Base-by-base conservation (phyloP, 1,140 invertebrate genomes). In the Sarcophaga peregrina region DNA sequence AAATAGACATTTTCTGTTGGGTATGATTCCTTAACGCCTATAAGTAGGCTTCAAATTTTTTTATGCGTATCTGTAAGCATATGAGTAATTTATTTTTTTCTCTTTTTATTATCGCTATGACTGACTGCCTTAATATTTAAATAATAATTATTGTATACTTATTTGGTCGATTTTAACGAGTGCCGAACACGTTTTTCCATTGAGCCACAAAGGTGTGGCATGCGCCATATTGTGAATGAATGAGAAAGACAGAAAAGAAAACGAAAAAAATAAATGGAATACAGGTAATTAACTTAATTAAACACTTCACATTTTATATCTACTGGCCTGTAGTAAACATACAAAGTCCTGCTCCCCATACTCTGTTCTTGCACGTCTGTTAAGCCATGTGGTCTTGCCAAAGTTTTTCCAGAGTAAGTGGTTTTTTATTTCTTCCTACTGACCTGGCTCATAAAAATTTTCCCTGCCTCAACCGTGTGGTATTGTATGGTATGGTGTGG, bases 231-330 rank as follows among this genome's bases (percentile, higher is more conserved):
- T 37, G 25, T 37, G 25, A 37, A 37, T 37, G 25, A 37, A 37
- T 37, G 25, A 2, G 25, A 37, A 37, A 37, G 25, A 4, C 1
- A 37, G 25, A 37, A 37, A 37, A 37, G 4, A 37, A 37, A 37
- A 37, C 1, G 25, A 37, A 37, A 68, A 20, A 20, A 68, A 68
- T n/a, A n/a, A n/a, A n/a, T n/a, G 20, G 20, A 68, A 68, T 68
- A 68, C 62, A 68, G 62, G 62, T 68, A 68, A 68, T 68, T 68
- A 68, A 68, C 62, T 68, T 68, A 68, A 68, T 68, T 68, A 68
- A 68, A 68, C 62, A 68, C 62, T 68, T 68, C 62, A 68, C 17
- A 68, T 68, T 68, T 68, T 68, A 68, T 68, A 68, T 68, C 62
- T 68, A 68, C 62, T 68, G 9, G 7, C 62, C 25, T 2, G 25